phyloP scores from a whole-genome alignment of 2,888 invertebrate genomes.

The Limulus polyphemus region DNA sequence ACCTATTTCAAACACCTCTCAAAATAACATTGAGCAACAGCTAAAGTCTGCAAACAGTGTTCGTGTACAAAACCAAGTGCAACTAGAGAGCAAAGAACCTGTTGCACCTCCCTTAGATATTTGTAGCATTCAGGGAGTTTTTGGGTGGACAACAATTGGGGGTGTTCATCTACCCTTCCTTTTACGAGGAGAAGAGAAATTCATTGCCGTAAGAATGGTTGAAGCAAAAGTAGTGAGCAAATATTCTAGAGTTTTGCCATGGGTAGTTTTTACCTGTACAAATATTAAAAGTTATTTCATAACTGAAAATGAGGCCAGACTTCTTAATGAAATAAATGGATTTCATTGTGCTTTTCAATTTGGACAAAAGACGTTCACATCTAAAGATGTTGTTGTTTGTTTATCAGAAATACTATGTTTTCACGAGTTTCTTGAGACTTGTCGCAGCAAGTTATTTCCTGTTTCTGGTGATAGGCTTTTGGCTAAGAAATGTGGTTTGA shows the following conservation, averaged over 20 bases:
- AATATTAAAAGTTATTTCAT: constrained; percentile 86
- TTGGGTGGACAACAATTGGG: constrained; percentile 82
- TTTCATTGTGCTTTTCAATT: constrained; percentile 83
- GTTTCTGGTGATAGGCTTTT: neutral
- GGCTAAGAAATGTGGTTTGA: constrained; percentile 17
- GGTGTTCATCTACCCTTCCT: constrained; percentile 63
- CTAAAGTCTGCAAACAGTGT: too few species aligned
- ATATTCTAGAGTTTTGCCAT: constrained; percentile 73
- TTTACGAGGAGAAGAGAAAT: constrained; percentile 51
- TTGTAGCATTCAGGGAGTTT: constrained; percentile 45
- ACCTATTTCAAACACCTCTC: too few species aligned
- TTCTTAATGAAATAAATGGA: constrained; percentile 82
- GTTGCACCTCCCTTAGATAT: neutral
- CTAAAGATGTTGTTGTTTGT: constrained; percentile 77
- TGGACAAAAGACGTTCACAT: constrained; percentile 72
- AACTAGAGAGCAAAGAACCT: too few species aligned
- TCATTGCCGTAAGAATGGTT: constrained; percentile 83
- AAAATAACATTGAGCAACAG: too few species aligned
- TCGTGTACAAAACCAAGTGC: too few species aligned
- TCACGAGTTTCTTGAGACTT: constrained; percentile 76
- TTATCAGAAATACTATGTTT: constrained; percentile 74
- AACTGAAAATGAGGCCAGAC: constrained; percentile 73
- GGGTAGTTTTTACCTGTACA: constrained; percentile 79
- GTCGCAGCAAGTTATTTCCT: constrained; percentile 34
- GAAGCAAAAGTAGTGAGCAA: constrained; percentile 74